Base-by-base conservation (phyloP, 2,113 vertebrate species). In the Salminus brasiliensis region DNA sequence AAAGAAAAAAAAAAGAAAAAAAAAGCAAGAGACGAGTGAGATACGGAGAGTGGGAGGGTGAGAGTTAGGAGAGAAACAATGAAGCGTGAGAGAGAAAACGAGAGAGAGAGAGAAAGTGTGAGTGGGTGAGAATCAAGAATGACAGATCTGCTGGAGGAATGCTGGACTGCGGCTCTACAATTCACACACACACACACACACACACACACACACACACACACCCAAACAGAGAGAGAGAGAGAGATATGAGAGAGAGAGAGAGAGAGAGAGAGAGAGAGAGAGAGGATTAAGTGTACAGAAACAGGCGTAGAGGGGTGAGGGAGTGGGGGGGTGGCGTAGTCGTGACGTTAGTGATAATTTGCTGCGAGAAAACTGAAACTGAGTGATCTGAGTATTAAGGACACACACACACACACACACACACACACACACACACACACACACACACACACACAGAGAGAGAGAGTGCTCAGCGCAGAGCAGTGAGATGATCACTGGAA, bases 1-100 rank as follows among this genome's bases (percentile, higher is more conserved):
- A 82, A 91, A n/a, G n/a, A n/a, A n/a, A n/a, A n/a, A n/a, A n/a
- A 94, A 95, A 87, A 95, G 94, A n/a, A n/a, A n/a, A n/a, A n/a
- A 94, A 95, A 87, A 95, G 94, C 85, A 81, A 85, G 91, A 92
- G 81, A 82, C 84, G 75, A 11, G 83, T 91, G 87, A 91, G 89
- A 88, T 39, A 7, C 71, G 80, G 75, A 88, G 85, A 83, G 34
- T 39, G 6, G n/a, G 57, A 34, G 23, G 16, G 5, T 34, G 29
- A 52, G 21, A 70, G 36, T n/a, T 12, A 12, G 3, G 30, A 13
- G 10, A 43, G 4, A 15, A 7, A 34, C 10, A 49, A 72, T 0
- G 32, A 8, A 32, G 78, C 88, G 15, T 4, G 21, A 60, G 4
- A 90, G 84, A 76, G 23, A 47, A 36, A 41, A 75, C 85, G 81